A percentile compares a stretch with the other conserved stretches of the same genome.
Conservation (phyloP, 30 jellyfish, hydroid and myxozoan species). For the Aurelia aurita region DNA sequence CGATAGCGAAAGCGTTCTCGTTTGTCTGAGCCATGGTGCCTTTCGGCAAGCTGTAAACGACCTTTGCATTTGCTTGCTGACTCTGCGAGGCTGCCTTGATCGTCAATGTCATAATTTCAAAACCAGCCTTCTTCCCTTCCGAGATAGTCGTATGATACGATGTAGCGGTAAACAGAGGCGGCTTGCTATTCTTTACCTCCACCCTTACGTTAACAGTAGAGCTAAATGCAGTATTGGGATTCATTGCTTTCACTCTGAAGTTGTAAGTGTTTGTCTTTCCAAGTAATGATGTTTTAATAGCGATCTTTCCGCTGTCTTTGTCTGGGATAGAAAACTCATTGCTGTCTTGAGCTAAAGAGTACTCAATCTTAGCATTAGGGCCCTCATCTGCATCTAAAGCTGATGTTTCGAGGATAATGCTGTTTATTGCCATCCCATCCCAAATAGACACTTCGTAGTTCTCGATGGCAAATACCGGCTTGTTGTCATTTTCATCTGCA, state of each 20-base stretch:
- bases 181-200: conserved; percentile 65
- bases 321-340: conserved; percentile 67
- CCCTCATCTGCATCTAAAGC: conserved; percentile 96
- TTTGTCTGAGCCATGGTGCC: conserved; percentile 88
- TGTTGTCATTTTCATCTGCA: conserved; percentile 83
- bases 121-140: conserved; percentile 84
- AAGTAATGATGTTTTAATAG: conserved; percentile 62
- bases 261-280: conserved; percentile 53
- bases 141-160: conserved; percentile 46
- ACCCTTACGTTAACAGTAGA: conserved; percentile 78
- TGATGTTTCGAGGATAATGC: conserved; percentile 86
- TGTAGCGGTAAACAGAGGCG: conserved; percentile 79
- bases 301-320: conserved; percentile 75
- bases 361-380: conserved; percentile 72
- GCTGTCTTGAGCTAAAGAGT: conserved; percentile 65
- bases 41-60: conserved; percentile 85
- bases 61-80: conserved; percentile 28
- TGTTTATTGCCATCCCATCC: conserved; percentile 64
- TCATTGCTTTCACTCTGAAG: conserved; percentile 84
- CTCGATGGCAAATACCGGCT: conserved; percentile 91
- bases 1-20: conserved; percentile 79
- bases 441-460: conserved; percentile 86
- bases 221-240: conserved; percentile 61
- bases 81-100: conserved; percentile 77
- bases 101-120: conserved; percentile 28